These are phyloP conservation scores for Poeciliopsis gracilis DNA, from an alignment of 2,797 vertebrate species.

Conservation along the genomic window DNA sequence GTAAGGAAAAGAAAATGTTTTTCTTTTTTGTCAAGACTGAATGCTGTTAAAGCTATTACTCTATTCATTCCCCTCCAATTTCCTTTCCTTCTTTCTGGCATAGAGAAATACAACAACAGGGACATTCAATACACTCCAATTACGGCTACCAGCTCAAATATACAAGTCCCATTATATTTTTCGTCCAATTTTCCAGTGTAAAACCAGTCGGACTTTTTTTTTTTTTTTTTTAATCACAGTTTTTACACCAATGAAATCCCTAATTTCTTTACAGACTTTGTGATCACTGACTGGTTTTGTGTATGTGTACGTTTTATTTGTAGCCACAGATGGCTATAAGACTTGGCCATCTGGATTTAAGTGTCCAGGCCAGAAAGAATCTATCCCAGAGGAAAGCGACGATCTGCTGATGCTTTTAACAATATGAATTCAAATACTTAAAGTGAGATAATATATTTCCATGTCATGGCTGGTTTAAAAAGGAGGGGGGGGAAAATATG, in stretches of 20 bases:
- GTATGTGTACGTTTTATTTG: constrained; percentile 36
- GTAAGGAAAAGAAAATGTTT: constrained; percentile 21
- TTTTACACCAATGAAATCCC: constrained; percentile 34
- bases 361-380: constrained; percentile 58
- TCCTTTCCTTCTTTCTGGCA: constrained; percentile 45
- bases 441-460: neutral
- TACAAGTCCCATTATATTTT: constrained; percentile 8
- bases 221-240: neutral
- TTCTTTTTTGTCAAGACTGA: constrained; percentile 38
- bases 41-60: constrained; percentile 31
- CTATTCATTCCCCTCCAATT: constrained; percentile 33
- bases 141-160: constrained; percentile 15
- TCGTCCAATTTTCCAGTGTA: constrained; percentile 4
- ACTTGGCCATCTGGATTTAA: constrained; percentile 62
- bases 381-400: constrained; percentile 51
- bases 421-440: constrained; percentile 2
- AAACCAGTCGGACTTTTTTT: constrained; percentile 18
- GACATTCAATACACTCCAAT: constrained; percentile 24
- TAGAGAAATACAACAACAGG: constrained; percentile 26
- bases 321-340: constrained; percentile 65
- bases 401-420: constrained; percentile 32
- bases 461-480: neutral
- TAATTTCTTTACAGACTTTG: constrained; percentile 47
- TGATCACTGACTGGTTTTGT: constrained; percentile 55
- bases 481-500: neutral